These are phyloP conservation scores for Minunthozetes semirufus DNA, from an alignment of 2,888 invertebrate genomes.

Conservation along the genomic window DNA sequence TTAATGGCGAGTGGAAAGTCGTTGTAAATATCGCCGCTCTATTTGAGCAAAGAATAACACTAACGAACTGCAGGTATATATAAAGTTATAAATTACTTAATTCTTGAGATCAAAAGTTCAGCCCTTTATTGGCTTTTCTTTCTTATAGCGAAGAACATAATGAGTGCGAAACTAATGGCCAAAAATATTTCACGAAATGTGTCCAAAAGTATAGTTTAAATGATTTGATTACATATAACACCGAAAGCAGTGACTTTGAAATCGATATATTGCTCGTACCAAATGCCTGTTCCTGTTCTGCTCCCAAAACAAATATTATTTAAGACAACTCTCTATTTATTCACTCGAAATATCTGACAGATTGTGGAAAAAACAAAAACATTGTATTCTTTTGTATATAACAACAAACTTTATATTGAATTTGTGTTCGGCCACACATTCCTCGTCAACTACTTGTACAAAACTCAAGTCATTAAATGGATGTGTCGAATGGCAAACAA, in stretches of 20 bases:
- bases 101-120: neutral
- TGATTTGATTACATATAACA: neutral
- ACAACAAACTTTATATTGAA: neutral
- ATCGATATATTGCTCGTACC: neutral
- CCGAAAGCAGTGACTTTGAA: neutral
- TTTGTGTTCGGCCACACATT: neutral
- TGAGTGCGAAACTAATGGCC: neutral
- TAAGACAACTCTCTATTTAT: conserved; percentile 3
- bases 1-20: conserved; percentile 39
- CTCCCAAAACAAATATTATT: neutral
- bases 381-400: neutral
- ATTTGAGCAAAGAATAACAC: neutral
- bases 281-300: conserved; percentile 7
- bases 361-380: neutral
- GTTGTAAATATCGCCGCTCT: conserved; percentile 38
- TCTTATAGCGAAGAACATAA: neutral
- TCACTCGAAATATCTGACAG: neutral
- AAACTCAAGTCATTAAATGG: neutral
- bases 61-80: conserved; percentile 15
- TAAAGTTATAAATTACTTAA: neutral
- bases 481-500: neutral
- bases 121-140: neutral
- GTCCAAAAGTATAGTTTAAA: conserved; percentile 9
- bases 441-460: neutral
- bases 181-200: neutral